A percentile compares a stretch with the other conserved stretches of the same genome.
These are phyloP conservation scores for Apodemia mormo DNA, from an alignment of 2,888 invertebrate species.

Conservation along the genomic window DNA sequence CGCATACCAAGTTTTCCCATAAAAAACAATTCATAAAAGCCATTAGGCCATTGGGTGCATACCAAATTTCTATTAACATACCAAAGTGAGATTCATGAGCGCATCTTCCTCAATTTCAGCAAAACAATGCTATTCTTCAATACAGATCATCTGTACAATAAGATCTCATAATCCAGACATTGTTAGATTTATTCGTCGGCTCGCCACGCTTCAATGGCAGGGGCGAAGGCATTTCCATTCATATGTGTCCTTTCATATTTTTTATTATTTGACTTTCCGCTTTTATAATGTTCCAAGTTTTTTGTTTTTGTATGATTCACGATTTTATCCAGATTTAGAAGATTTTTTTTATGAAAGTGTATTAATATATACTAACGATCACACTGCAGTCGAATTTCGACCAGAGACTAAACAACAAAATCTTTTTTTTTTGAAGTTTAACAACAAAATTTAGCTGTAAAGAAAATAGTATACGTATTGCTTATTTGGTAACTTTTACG, in stretches of 20 bases:
- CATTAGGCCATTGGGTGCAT: conserved; percentile 11
- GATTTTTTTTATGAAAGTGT: too few species aligned
- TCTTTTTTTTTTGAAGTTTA: too few species aligned
- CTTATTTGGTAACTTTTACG: too few species aligned
- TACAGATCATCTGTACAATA: conserved; percentile 47
- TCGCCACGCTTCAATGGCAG: conserved; percentile 55
- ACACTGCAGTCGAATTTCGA: too few species aligned
- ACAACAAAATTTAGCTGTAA: too few species aligned
- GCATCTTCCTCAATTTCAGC: conserved; percentile 20
- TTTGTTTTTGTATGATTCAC: conserved; percentile 22
- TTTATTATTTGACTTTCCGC: conserved; percentile 55
- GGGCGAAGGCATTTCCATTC: conserved; percentile 56
- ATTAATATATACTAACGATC: too few species aligned
- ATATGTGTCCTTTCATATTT: conserved; percentile 54
- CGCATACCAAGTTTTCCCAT: conserved; percentile 11
- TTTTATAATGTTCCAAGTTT: conserved; percentile 23
- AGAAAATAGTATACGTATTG: too few species aligned
- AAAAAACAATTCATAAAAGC: conserved; percentile 14
- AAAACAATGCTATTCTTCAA: conserved; percentile 40
- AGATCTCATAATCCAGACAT: conserved; percentile 62
- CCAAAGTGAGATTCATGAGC: conserved; percentile 12
- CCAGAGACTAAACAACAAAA: too few species aligned
- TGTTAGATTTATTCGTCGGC: conserved; percentile 48
- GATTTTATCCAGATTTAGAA: too few species aligned
- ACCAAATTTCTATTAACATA: conserved; percentile 16